A percentile compares a stretch with the other conserved stretches of the same genome.
These are phyloP conservation scores for Botia kubotai DNA, from an alignment of 2,797 vertebrate species.

Conservation along the genomic window DNA sequence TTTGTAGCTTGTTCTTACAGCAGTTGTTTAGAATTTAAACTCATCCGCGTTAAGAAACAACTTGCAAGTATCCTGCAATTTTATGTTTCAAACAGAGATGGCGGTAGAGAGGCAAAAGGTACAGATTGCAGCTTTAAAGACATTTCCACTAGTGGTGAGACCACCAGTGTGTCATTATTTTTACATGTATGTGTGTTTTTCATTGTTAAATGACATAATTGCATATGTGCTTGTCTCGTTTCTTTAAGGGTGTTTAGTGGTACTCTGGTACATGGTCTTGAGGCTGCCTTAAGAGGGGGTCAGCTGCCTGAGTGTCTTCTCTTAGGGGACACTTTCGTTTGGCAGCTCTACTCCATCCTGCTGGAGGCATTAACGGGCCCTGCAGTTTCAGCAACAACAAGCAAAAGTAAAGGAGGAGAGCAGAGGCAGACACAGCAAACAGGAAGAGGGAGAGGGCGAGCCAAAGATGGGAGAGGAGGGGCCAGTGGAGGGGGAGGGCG, in stretches of 20 bases:
- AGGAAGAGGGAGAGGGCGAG: constrained; percentile 45
- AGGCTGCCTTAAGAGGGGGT: constrained; percentile 68
- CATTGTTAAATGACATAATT: neutral
- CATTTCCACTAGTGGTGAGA: neutral
- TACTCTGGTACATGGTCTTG: constrained; percentile 75
- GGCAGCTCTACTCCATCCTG: constrained; percentile 71
- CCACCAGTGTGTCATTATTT: neutral
- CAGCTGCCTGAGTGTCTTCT: constrained; percentile 66
- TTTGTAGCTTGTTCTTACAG: too few relatives aligned
- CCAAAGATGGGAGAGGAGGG: constrained; percentile 37
- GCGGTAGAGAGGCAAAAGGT: too few relatives aligned
- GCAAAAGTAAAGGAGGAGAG: constrained; percentile 46
- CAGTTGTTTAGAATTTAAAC: too few relatives aligned
- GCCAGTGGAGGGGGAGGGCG: constrained; percentile 37
- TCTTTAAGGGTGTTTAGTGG: constrained; percentile 77
- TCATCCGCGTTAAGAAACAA: too few relatives aligned
- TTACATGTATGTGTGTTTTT: too few relatives aligned
- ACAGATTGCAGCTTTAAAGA: neutral
- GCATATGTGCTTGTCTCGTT: constrained; percentile 14
- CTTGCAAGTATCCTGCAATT: too few relatives aligned
- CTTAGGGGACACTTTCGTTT: constrained; percentile 51
- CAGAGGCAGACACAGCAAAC: constrained; percentile 20
- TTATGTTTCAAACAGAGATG: too few relatives aligned
- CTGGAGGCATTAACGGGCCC: constrained; percentile 58
- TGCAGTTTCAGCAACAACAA: constrained; percentile 43